Percentiles rank a stretch among this genome's conserved stretches.
Evolutionary conservation across 2,797 vertebrate genomes (phyloP).

Genomic region (Sebastes ruberrimus): DNA sequence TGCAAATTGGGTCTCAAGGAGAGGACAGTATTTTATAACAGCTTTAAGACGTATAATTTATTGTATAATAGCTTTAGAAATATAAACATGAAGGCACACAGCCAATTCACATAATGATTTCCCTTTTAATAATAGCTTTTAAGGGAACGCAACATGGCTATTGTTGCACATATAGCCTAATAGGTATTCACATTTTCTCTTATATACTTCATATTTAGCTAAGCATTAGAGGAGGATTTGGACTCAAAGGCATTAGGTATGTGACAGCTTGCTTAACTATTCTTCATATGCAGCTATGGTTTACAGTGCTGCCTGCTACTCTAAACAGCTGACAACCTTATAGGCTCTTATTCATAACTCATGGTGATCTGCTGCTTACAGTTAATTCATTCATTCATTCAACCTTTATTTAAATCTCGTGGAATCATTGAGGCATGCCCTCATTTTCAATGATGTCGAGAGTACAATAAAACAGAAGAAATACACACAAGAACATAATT

Average conservation of each 20-base stretch:
- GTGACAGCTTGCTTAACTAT: neutral
- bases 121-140: neutral
- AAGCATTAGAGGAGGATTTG: neutral
- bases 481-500: too few relatives aligned
- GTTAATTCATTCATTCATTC: too few relatives aligned
- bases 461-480: too few relatives aligned
- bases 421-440: too few relatives aligned
- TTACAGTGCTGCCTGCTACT: neutral
- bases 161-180: neutral
- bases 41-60: neutral
- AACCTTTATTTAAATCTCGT: too few relatives aligned
- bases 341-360: neutral
- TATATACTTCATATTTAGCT: neutral
- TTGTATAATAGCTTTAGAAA: slow-evolving; percentile 11
- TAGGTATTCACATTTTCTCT: neutral
- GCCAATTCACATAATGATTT: neutral
- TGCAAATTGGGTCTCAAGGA: slow-evolving; percentile 16
- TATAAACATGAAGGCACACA: neutral
- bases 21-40: neutral
- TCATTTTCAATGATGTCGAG: too few relatives aligned
- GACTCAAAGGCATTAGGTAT: neutral
- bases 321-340: neutral
- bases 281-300: neutral
- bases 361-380: neutral
- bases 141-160: neutral